phyloP scores from a whole-genome alignment of 2,888 invertebrate species.

The Masnerella sp. region DNA sequence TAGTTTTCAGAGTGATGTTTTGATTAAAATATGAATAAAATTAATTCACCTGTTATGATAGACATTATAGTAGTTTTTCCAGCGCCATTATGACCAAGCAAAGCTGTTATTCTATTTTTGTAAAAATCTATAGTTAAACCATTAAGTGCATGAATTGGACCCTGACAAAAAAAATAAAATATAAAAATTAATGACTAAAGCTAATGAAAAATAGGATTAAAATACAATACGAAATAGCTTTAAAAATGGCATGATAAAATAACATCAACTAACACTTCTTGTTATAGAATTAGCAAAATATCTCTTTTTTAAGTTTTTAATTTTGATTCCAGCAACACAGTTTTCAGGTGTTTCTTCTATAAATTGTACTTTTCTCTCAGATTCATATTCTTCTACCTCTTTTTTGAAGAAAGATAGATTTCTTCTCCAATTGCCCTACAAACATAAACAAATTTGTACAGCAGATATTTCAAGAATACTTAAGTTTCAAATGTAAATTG shows the following conservation, averaged over 20 bases:
- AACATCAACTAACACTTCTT: conserved; percentile 63
- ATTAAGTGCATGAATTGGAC: conserved; percentile 68
- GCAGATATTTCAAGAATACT: no score
- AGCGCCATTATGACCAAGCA: conserved; percentile 92
- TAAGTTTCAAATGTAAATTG: no score
- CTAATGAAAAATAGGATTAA: no score
- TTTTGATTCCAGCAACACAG: conserved; percentile 77
- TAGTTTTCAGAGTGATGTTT: no score
- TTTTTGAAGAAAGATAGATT: no score
- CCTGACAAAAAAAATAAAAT: conserved; percentile 56
- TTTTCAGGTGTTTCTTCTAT: conserved; percentile 70
- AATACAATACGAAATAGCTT: no score
- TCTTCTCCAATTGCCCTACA: no score
- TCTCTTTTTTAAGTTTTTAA: conserved; percentile 78
- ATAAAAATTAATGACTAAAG: neutral
- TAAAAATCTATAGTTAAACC: conserved; percentile 81
- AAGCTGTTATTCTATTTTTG: conserved; percentile 91
- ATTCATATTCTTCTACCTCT: no score
- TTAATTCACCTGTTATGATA: conserved; percentile 87
- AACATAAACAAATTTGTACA: no score
- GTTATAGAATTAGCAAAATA: conserved; percentile 66
- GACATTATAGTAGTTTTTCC: conserved; percentile 97
- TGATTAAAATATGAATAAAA: neutral
- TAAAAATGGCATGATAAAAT: no score
- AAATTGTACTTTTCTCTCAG: conserved; percentile 62